Evolutionary conservation across 1,140 invertebrate genomes (phyloP).

Genomic region (Eurosta solidaginis): DNA sequence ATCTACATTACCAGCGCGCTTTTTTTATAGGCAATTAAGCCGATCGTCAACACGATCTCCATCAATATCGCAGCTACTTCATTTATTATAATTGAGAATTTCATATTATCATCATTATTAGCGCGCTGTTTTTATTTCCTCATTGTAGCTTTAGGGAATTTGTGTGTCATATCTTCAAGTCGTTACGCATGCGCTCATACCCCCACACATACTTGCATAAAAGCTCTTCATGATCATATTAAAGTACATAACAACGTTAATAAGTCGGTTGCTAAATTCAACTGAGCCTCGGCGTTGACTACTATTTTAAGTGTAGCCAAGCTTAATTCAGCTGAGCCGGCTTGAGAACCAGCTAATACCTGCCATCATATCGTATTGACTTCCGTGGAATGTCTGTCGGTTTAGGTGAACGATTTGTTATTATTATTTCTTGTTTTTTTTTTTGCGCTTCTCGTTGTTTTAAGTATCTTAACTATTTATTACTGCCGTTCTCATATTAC

Average conservation of each 20-base stretch:
- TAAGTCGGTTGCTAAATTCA: neutral
- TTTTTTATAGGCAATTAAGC: neutral
- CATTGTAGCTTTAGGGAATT: neutral
- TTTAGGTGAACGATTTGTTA: neutral
- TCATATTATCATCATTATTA: neutral
- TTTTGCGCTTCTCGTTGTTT: neutral
- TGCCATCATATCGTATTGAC: neutral
- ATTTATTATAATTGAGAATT: neutral
- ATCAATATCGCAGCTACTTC: neutral
- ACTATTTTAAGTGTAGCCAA: neutral
- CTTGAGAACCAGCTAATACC: neutral
- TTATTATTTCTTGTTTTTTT: neutral
- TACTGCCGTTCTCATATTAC: neutral
- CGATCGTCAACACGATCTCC: neutral
- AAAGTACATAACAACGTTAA: conserved; percentile 14
- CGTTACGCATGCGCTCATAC: neutral
- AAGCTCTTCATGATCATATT: neutral
- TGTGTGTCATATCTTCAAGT: neutral
- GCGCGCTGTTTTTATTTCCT: neutral
- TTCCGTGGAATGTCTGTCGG: neutral
- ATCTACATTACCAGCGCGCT: neutral
- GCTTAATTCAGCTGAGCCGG: neutral
- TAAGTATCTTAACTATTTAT: neutral
- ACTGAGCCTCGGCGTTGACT: neutral
- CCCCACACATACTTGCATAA: neutral